A percentile compares a stretch with the other conserved stretches of the same genome.
Evolutionary conservation across 2,888 invertebrate genomes (phyloP).

Genomic region (Tiliacea citrago): DNA sequence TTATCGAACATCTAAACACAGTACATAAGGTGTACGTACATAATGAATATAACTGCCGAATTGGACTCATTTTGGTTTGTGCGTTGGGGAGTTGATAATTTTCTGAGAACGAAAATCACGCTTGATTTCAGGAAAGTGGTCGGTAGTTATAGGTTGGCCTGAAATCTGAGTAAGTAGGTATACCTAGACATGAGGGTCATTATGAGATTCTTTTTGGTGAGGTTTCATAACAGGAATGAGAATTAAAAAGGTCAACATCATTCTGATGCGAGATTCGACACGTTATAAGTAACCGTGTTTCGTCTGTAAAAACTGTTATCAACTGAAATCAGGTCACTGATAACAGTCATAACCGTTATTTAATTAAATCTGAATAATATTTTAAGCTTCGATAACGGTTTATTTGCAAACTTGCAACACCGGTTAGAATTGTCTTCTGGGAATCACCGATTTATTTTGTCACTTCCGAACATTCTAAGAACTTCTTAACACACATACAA

Average conservation of each 20-base stretch:
- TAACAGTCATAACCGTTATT: conserved; percentile 11
- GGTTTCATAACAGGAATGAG: neutral
- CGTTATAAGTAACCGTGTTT: neutral
- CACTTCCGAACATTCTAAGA: neutral
- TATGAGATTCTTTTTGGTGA: neutral
- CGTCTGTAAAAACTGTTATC: conserved; percentile 28
- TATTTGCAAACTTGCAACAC: conserved; percentile 23
- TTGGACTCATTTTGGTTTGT: conserved; percentile 48
- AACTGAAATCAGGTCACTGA: conserved; percentile 45
- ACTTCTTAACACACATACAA: neutral
- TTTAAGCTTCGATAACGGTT: neutral
- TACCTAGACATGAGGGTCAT: no score
- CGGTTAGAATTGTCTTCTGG: neutral
- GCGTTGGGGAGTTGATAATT: conserved; percentile 47
- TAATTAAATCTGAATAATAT: neutral
- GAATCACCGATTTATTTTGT: neutral
- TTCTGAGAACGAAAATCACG: neutral
- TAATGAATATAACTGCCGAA: conserved; percentile 37
- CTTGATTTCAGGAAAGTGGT: neutral
- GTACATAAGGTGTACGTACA: conserved; percentile 33
- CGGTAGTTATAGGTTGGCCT: neutral
- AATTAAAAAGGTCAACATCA: neutral
- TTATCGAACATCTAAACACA: conserved; percentile 70
- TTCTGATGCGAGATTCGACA: neutral
- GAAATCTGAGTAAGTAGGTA: neutral